These are phyloP conservation scores for Gopherus evgoodei DNA, from an alignment of 2,113 vertebrate genomes.

Conservation along the genomic window DNA sequence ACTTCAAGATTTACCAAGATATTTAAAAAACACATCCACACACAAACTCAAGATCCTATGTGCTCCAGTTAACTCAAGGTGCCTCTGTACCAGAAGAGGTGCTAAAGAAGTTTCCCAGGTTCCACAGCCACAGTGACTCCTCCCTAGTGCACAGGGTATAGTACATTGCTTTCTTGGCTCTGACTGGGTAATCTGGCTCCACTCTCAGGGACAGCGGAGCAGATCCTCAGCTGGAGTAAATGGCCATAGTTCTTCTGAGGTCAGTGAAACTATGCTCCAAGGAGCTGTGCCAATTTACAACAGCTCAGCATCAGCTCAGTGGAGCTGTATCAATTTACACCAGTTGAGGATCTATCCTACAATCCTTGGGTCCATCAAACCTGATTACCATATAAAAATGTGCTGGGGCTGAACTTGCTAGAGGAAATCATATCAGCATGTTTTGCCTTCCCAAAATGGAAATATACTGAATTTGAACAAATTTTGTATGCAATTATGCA, in stretches of 20 bases:
- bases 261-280: not conserved
- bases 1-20: not conserved
- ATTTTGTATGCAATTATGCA: not conserved
- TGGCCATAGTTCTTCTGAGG: not conserved
- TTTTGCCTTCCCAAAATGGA: not conserved
- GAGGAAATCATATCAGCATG: rapidly evolving
- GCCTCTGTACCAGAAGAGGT: not conserved
- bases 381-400: not conserved
- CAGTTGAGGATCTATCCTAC: not conserved
- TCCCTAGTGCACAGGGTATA: too few relatives aligned
- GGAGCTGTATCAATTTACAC: not conserved
- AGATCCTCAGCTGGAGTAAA: not conserved
- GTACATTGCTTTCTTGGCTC: not conserved
- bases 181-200: not conserved
- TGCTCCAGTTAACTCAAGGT: rapidly evolving
- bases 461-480: not conserved
- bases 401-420: not conserved
- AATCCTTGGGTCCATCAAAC: not conserved
- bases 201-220: not conserved
- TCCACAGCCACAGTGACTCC: not conserved
- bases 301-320: not conserved
- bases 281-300: not conserved
- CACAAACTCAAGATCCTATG: not conserved
- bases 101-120: not conserved
- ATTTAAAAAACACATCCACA: not conserved